These are phyloP conservation scores for Melanostoma scalare DNA, from an alignment of 2,888 invertebrate species.

Conservation along the genomic window DNA sequence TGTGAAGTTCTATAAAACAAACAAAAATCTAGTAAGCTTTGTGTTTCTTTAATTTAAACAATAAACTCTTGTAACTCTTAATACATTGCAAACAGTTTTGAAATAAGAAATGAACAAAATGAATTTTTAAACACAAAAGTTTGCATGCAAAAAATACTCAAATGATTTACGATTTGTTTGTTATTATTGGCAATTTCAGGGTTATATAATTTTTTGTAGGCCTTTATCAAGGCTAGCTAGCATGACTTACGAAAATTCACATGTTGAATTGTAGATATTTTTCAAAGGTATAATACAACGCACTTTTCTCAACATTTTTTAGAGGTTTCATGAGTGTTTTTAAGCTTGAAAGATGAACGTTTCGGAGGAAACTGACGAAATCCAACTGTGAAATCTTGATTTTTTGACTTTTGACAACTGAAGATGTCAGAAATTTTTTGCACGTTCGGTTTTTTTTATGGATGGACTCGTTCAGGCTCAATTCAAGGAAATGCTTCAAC, in stretches of 20 bases:
- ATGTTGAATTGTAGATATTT: conserved; percentile 22
- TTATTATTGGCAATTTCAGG: conserved; percentile 4
- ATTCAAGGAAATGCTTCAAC: too few species aligned
- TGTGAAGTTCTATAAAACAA: conserved; percentile 36
- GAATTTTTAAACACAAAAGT: not conserved
- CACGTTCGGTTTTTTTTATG: too few species aligned
- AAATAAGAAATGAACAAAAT: too few species aligned
- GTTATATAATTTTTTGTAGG: conserved; percentile 49
- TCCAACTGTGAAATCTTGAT: too few species aligned
- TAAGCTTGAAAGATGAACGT: conserved; percentile 1
- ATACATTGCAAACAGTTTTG: not conserved
- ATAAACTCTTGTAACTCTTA: conserved; percentile 9
- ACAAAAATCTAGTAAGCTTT: not conserved
- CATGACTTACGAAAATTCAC: conserved; percentile 65
- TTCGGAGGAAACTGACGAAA: too few species aligned
- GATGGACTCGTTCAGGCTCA: too few species aligned
- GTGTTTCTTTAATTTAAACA: not conserved
- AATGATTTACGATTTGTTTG: conserved; percentile 22
- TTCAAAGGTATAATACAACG: conserved; percentile 41
- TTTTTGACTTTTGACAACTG: too few species aligned
- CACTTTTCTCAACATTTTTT: conserved; percentile 63
- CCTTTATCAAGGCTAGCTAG: not conserved
- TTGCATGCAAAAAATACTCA: not conserved
- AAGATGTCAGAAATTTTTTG: too few species aligned
- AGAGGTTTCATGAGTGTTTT: conserved; percentile 6